Base-by-base conservation (phyloP, 2,113 vertebrate genomes). In the Nibea albiflora region DNA sequence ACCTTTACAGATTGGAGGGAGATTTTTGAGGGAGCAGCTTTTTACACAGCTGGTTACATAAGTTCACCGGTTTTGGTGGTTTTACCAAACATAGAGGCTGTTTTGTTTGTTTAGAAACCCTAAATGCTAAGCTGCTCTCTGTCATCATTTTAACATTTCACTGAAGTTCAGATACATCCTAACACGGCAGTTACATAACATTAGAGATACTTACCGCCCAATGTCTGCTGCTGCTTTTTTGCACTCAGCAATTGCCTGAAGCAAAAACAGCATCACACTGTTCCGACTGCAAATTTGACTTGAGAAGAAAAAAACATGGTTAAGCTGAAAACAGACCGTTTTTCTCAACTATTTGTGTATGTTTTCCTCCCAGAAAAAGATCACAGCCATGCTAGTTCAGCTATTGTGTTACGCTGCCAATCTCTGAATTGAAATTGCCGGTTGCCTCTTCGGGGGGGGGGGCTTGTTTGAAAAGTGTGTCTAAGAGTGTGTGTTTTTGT, bases 31-130 rank as follows among this genome's bases (percentile, higher is more conserved):
- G 64, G 54, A 44, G 47, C 19, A 35, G 73, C 15, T 82, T 76
- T 39, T 68, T 79, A 46, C 42, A n/a, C 61, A 80, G 46, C 76
- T 49, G 35, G 52, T 82, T 64, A 58, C 57, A 69, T 57, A 75
- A 71, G 68, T 78, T 71, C 49, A 78, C 73, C 4, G 28, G 68
- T 71, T 60, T 50, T 42, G 28, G 26, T 49, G 79, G 47, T 81
- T 79, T 71, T 57, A 61, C 52, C 66, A 68, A 85, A 67, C 56
- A 70, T 8, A 61, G 46, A 60, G 52, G 44, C 61, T 62, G 44
- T 65, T 63, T 26, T 78, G 42, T 71, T 83, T 57, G 44, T 67
- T 75, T 63, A 64, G 46, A 77, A 39, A 15, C 11, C 57, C 44
- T 39, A 46, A 54, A 24, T 52, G n/a, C 22, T 53, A 67, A 63